phyloP scores from a whole-genome alignment of 2,113 vertebrate species.

The Mesoclemmys tuberculata region DNA sequence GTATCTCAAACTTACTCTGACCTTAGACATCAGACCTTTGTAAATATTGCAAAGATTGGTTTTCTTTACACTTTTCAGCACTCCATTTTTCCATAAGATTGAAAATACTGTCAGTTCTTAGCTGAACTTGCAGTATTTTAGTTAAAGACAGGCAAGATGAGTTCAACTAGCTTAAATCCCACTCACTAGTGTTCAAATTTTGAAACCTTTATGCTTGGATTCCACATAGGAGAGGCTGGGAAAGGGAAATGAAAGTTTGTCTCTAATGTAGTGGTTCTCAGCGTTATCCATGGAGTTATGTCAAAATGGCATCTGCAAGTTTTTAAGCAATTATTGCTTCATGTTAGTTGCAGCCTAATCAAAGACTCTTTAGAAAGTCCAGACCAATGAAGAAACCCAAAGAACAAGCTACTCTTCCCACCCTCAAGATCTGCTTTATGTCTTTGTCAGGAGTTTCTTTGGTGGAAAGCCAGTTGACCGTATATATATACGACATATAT shows the following conservation, averaged over 20 bases:
- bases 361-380: neutral
- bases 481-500: neutral
- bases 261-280: neutral
- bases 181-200: neutral
- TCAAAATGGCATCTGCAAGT: neutral
- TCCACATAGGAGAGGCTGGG: neutral
- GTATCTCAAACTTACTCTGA: neutral
- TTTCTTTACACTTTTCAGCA: neutral
- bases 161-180: neutral
- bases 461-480: neutral
- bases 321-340: neutral
- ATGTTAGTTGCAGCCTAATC: neutral
- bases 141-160: neutral
- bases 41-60: neutral
- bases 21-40: neutral
- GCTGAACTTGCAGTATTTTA: neutral
- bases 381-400: neutral
- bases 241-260: neutral
- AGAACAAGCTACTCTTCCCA: neutral
- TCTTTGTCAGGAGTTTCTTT: neutral
- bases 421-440: neutral
- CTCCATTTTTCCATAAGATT: neutral
- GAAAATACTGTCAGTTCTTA: neutral
- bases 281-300: neutral
- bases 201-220: neutral